Conservation (phyloP, 2,113 vertebrate species). For the Phodopus roborovskii region DNA sequence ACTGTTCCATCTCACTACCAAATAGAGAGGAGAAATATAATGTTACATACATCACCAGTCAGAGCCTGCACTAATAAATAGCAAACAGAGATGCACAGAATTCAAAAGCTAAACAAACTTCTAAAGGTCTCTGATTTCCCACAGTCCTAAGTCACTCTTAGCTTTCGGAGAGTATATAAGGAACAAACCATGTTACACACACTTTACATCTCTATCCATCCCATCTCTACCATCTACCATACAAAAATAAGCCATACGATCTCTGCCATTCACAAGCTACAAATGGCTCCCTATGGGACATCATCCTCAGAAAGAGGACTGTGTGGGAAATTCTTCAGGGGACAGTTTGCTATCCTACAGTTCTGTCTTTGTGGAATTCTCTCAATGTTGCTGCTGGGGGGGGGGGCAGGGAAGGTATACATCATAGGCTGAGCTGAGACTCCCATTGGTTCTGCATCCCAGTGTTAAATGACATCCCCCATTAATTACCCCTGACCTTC, state of each 20-base stretch:
- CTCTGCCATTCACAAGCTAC: slow-evolving; percentile 45
- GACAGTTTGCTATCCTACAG: background rate
- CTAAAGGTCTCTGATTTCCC: slow-evolving; percentile 60
- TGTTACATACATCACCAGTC: background rate
- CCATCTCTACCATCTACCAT: slow-evolving; percentile 19
- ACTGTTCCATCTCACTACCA: background rate
- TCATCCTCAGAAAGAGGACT: slow-evolving; percentile 35
- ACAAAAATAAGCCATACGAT: slow-evolving; percentile 51
- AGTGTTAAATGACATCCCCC: slow-evolving; percentile 15
- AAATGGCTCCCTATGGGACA: slow-evolving; percentile 47
- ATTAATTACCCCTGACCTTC: background rate
- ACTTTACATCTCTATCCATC: slow-evolving; percentile 1
- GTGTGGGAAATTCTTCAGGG: slow-evolving; percentile 56
- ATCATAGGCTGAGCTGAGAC: background rate
- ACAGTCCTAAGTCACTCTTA: slow-evolving; percentile 66
- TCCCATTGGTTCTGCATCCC: slow-evolving; percentile 7
- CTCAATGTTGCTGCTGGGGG: slow-evolving; percentile 35
- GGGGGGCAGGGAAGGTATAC: background rate
- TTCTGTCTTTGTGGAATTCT: slow-evolving; percentile 56
- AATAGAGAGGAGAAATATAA: slow-evolving; percentile 52
- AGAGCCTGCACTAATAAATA: slow-evolving; percentile 9
- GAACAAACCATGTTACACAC: slow-evolving; percentile 33
- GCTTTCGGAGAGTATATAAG: slow-evolving; percentile 34
- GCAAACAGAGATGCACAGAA: slow-evolving; percentile 28
- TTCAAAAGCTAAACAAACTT: slow-evolving; percentile 68